phyloP scores from a whole-genome alignment of 53 echinoderm and acorn worm species.

The Pentamera pediparva region DNA sequence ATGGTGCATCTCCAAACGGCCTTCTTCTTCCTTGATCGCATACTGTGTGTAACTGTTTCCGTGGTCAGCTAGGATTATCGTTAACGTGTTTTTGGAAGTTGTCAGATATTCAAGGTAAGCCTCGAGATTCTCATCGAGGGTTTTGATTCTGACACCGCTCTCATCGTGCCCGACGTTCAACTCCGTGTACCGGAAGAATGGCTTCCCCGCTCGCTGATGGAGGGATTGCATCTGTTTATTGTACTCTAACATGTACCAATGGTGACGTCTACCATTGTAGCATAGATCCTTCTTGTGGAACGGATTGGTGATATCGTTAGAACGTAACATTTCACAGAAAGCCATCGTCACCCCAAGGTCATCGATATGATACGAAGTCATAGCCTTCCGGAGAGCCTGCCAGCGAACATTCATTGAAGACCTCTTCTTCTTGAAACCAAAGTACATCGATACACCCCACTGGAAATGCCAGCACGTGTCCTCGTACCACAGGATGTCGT shows the following conservation, averaged over 20 bases:
- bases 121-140: slow-evolving; percentile 52
- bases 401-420: slow-evolving; percentile 51
- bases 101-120: slow-evolving; percentile 51
- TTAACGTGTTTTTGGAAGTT: slow-evolving; percentile 57
- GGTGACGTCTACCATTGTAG: slow-evolving; percentile 76
- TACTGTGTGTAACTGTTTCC: slow-evolving; percentile 74
- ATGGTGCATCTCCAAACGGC: slow-evolving; percentile 74
- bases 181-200: slow-evolving; percentile 63
- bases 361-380: slow-evolving; percentile 49
- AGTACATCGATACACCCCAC: slow-evolving; percentile 77
- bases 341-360: slow-evolving; percentile 59
- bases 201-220: slow-evolving; percentile 11
- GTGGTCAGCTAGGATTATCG: slow-evolving; percentile 69
- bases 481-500: slow-evolving; percentile 68
- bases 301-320: slow-evolving; percentile 65
- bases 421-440: slow-evolving; percentile 52
- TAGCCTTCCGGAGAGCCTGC: slow-evolving; percentile 43
- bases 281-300: slow-evolving; percentile 69
- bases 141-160: slow-evolving; percentile 56
- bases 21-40: slow-evolving; percentile 56
- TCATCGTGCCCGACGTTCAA: slow-evolving; percentile 65
- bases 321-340: slow-evolving; percentile 70
- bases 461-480: slow-evolving; percentile 85
- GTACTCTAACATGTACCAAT: slow-evolving; percentile 60
- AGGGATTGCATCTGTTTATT: slow-evolving; percentile 44